Evolutionary conservation across 2,113 vertebrate genomes (phyloP), one percentile per base, ranked within the genome.

Genomic region (Centropus bengalensis): DNA sequence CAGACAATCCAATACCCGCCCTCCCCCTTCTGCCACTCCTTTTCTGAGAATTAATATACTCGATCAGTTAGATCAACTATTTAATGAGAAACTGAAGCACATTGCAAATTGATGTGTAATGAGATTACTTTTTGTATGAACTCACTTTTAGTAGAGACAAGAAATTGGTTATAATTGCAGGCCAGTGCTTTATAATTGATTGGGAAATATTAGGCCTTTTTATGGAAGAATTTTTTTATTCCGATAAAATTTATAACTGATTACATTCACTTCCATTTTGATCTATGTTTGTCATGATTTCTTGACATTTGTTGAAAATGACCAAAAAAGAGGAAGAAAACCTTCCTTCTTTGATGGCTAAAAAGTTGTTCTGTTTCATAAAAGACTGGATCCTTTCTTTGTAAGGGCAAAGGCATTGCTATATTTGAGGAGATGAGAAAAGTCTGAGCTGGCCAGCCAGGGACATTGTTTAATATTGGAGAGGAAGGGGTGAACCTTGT

Each of bases 11-110:
- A 69, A n/a, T 47, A 73, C 47, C 24, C 68, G 56, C 36, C 40
- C 62, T 84, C n/a, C 59, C 15, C 20, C 74, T 86, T 74, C 64
- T 67, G 22, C 36, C 70, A 30, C 30, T 86, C 52, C 51, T 82
- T 84, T 89, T 83, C 79, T 86, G 82, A 44, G 82, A 94, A 94
- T 63, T 87, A 81, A 85, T 82, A 49, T 36, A 45, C 36, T 68
- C 71, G 56, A 71, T 66, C 52, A 64, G 19, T 64, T 76, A 80
- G 69, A 85, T 92, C 70, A 14, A n/a, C 1, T 93, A 64, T 91
- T 63, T 70, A 14, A 26, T 58, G 18, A 71, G 33, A 82, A 88
- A 78, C 19, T 58, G 62, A 14, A 95, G 38, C 59, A 74, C 28
- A 9, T 26, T 71, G 71, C 64, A 76, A 49, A 56, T 5, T 38